These are phyloP conservation scores for Amazona finschi DNA, from an alignment of 2,797 vertebrate genomes.

Conservation along the genomic window DNA sequence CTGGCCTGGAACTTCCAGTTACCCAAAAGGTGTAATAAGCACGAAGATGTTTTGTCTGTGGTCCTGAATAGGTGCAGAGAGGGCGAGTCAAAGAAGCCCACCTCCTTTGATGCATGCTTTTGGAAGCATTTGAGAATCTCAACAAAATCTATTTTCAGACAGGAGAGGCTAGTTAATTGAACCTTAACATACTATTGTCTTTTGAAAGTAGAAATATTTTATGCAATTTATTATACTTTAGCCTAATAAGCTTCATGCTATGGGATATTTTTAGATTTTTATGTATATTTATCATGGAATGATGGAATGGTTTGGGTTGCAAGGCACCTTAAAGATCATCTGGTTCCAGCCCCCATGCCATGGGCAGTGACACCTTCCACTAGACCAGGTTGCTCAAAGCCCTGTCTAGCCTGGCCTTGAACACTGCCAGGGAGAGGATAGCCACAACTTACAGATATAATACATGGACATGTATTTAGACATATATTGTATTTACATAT, in stretches of 20 bases:
- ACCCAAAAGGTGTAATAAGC: not conserved
- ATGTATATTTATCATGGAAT: not conserved
- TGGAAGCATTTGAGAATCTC: not conserved
- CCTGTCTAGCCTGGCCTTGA: not conserved
- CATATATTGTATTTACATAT: not conserved
- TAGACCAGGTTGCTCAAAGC: not conserved
- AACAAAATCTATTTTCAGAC: not conserved
- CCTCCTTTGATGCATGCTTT: not conserved
- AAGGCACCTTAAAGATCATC: not conserved
- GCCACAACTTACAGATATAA: not conserved
- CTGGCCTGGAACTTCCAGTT: not conserved
- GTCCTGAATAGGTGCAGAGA: not conserved
- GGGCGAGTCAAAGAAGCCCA: not conserved
- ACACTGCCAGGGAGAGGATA: not conserved
- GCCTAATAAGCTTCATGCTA: not conserved
- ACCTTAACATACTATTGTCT: not conserved
- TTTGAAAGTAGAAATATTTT: not conserved
- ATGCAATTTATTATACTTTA: not conserved
- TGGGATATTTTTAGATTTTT: not conserved
- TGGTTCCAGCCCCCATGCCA: not conserved
- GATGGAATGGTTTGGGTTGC: not conserved
- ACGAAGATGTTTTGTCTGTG: not conserved
- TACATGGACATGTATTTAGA: not conserved
- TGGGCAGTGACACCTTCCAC: not conserved
- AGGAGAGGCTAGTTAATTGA: not conserved